Evolutionary conservation across 92 coral and sea anemone species (phyloP).

Genomic region (Galaxea fascicularis): DNA sequence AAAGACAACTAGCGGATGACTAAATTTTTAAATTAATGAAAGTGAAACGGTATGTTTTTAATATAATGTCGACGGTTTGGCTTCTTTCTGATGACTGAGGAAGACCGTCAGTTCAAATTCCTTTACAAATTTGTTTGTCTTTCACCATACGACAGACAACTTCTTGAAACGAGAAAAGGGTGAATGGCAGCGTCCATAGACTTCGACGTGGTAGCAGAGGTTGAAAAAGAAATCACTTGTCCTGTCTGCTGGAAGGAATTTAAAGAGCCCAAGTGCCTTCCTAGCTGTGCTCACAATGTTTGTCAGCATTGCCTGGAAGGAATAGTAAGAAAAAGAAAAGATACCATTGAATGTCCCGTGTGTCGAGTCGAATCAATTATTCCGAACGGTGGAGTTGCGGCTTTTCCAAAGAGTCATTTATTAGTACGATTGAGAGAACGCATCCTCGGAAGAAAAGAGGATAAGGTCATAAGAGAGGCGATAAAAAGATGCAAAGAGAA

Average conservation of each 20-base stretch:
- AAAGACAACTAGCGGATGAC: too few species aligned
- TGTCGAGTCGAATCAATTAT: conserved; percentile 43
- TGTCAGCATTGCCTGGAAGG: conserved; percentile 54
- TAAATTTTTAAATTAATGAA: too few species aligned
- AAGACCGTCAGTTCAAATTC: too few species aligned
- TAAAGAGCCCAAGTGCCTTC: conserved; percentile 69
- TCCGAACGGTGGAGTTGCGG: conserved; percentile 49
- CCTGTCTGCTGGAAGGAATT: conserved; percentile 66
- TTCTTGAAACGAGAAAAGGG: too few species aligned
- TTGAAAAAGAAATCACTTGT: conserved; percentile 58
- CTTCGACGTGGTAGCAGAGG: conserved; percentile 13
- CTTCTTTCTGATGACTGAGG: too few species aligned
- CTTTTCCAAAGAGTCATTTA: conserved; percentile 47
- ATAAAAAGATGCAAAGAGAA: conserved; percentile 27
- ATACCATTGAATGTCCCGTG: conserved; percentile 38
- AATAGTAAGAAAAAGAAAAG: conserved; percentile 8
- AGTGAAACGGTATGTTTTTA: too few species aligned
- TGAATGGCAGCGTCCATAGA: too few species aligned
- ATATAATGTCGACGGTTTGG: too few species aligned
- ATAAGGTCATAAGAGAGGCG: conserved; percentile 14
- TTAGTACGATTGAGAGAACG: conserved; percentile 49
- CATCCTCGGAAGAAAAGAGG: conserved; percentile 49
- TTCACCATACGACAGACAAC: too few species aligned
- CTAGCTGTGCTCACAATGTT: conserved; percentile 67
- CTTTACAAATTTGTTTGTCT: too few species aligned